Base-by-base conservation (phyloP, 2,797 vertebrate genomes). In the Bucorvus abyssinicus region DNA sequence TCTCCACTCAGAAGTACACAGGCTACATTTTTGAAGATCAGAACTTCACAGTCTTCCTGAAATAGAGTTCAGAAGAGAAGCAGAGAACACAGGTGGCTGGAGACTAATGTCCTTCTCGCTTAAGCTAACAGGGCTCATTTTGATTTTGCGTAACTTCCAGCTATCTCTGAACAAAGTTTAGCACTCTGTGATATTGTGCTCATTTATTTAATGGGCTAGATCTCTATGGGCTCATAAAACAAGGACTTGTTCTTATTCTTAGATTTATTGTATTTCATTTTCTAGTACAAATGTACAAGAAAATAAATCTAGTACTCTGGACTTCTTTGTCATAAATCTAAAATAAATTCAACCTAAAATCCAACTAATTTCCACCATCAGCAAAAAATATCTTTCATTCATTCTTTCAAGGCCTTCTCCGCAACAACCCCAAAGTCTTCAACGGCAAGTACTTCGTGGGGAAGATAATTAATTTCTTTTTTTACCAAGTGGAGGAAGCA, bases 111-210 rank as follows among this genome's bases (percentile, higher is more conserved):
- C 83, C 70, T 93, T 88, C 73, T 90, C 94, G 77, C 84, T 84
- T 82, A 91, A 80, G 42, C 42, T 85, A 89, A 65, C 44, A 60
- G 59, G 3, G 82, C 70, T 95, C 56, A 42, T 88, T 93, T 88
- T 45, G 44, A 27, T 90, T 96, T 95, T 94, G 49, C 45, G 53
- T 90, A 90, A 88, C 84, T 87, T 93, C 92, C 68, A 84, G 29
- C 23, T 95, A 93, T 59, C n/a, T 92, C 44, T 87, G 67, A 90
- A 70, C 44, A 49, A 94, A 87, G 71, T 87, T 55, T 67, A 70
- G 52, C 44, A 34, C 77, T 87, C 40, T n/a, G 44, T 93, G 71
- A 90, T 89, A 87, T 13, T 80, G 52, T 84, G 26, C 56, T 90
- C 56, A 60, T 95, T 93, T 90, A 68, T 94, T 94, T 93, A 84